Conservation (phyloP, 2,888 invertebrate species). For the Dynastes hyllus region DNA sequence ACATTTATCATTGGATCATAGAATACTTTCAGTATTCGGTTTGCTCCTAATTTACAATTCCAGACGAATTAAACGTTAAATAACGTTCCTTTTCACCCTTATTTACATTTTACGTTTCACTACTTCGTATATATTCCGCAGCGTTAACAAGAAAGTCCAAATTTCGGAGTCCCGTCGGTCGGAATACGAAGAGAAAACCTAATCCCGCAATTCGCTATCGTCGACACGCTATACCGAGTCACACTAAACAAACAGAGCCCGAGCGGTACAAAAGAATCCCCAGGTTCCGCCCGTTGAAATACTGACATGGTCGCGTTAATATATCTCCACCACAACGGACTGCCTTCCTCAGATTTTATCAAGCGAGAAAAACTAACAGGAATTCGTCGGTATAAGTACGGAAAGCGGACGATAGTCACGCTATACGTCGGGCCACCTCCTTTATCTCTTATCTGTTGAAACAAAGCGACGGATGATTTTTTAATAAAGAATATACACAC, state of each 20-base stretch:
- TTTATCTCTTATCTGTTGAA: constrained; percentile 19
- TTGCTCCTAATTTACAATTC: constrained; percentile 8
- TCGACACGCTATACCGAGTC: background rate
- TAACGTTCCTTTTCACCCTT: background rate
- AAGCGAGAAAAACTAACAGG: background rate
- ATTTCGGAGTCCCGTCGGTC: background rate
- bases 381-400: background rate
- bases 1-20: no score
- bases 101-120: constrained; percentile 13
- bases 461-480: constrained; percentile 23
- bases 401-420: constrained; percentile 12
- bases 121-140: constrained; percentile 13
- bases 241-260: constrained; percentile 1
- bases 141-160: constrained; percentile 8
- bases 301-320: constrained; percentile 6
- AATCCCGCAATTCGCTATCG: no score
- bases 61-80: constrained; percentile 7
- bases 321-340: background rate
- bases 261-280: background rate
- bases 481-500: constrained; percentile 15
- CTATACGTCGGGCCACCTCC: background rate
- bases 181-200: background rate
- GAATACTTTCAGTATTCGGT: background rate
- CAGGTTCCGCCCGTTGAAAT: background rate
- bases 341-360: constrained; percentile 8